Base-by-base conservation (phyloP, 2,797 vertebrate genomes). In the Myotis myotis region DNA sequence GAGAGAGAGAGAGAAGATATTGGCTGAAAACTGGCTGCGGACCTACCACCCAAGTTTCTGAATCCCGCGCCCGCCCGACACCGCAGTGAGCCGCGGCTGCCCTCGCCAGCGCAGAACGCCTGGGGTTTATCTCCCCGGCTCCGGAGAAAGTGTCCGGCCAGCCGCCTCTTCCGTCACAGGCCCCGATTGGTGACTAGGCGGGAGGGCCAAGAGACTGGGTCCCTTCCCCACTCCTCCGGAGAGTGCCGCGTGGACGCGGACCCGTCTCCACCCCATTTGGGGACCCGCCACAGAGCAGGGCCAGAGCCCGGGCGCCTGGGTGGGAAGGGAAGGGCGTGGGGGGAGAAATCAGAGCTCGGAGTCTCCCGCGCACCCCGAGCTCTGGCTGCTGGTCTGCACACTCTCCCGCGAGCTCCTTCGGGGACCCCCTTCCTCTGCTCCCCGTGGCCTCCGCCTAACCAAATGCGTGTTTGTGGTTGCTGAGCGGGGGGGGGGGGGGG, bases 141-240 rank as follows among this genome's bases (percentile, higher is more conserved):
- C 55, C 16, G 84, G 74, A 96, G 95, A 88, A 95, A 79, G 87
- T 5, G 74, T 75, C 33, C 6, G 68, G 23, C 64, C 70, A 4
- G 41, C 25, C 76, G 44, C 70, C 62, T 90, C 83, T 74, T 53
- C 70, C 82, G 36, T 44, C 74, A 6, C n/a, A 1, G 64, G 66
- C 80, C 68, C 47, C 28, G 49, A 19, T 0, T 38, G 81, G 72
- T 82, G 81, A 57, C 85, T 3, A 51, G 53, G 44, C 44, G 44
- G 10, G 44, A 47, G 44, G 44, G 44, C 44, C 44, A 11, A 47
- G 44, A 47, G 44, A 10, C 66, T 53, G 72, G 57, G 22, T 17
- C 49, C 53, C 41, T 70, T 3, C 36, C 55, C 49, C 36, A 13
- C 7, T 30, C n/a, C 49, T n/a, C n/a, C 60, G 28, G 1, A 71